These are phyloP conservation scores for Perizoma flavofasciatum DNA, from an alignment of 2,888 invertebrate genomes.

Conservation along the genomic window DNA sequence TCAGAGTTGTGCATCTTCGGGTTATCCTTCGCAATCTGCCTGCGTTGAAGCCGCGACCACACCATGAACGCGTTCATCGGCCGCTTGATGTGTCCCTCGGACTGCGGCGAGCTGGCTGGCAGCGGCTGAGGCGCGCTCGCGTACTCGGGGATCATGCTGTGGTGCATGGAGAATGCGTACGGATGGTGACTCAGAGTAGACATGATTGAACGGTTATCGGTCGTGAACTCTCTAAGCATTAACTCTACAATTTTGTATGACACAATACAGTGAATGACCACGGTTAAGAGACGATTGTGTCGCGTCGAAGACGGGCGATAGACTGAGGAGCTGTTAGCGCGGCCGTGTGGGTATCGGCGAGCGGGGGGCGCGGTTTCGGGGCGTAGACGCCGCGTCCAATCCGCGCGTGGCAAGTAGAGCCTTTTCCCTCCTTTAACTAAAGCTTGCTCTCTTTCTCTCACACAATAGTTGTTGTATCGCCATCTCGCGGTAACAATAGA, in stretches of 20 bases:
- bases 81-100: constrained; percentile 94
- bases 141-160: constrained; percentile 77
- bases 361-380: constrained; percentile 70
- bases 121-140: constrained; percentile 72
- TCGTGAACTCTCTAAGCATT: constrained; percentile 63
- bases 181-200: constrained; percentile 81
- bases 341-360: constrained; percentile 60
- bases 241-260: constrained; percentile 64
- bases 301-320: constrained; percentile 77
- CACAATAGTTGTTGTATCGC: constrained; percentile 43
- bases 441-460: constrained; percentile 50
- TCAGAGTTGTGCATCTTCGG: constrained; percentile 96
- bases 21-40: constrained; percentile 96
- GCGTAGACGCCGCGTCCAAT: constrained; percentile 67
- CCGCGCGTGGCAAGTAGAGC: constrained; percentile 55
- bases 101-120: constrained; percentile 75
- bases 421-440: constrained; percentile 69
- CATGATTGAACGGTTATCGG: constrained; percentile 58
- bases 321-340: constrained; percentile 67
- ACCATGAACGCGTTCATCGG: constrained; percentile 99
- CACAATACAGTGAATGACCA: constrained; percentile 73
- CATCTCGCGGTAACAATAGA: constrained; percentile 59
- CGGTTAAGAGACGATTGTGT: constrained; percentile 68
- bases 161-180: constrained; percentile 81
- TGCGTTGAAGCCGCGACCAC: constrained; percentile 95